Conservation (phyloP, 2,797 vertebrate genomes). For the Diceros bicornis region DNA sequence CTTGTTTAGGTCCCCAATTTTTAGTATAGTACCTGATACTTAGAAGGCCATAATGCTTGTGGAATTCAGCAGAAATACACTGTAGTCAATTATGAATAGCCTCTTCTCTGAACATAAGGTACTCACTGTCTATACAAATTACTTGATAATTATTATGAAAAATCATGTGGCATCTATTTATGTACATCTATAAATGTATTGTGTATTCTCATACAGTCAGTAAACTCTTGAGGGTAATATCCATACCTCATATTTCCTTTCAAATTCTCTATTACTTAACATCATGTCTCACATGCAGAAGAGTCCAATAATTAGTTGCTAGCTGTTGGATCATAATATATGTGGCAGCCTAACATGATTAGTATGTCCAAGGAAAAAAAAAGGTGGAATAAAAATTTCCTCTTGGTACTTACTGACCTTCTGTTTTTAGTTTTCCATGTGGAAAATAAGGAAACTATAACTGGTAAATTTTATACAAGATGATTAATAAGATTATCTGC, state of each 20-base stretch:
- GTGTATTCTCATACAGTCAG: not conserved
- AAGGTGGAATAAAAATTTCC: conserved; percentile 6
- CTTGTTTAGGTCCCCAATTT: not conserved
- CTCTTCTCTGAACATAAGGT: not conserved
- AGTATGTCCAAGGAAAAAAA: not conserved
- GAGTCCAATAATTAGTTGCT: not conserved
- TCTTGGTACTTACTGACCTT: conserved; percentile 16
- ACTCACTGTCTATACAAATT: not conserved
- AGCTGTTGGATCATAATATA: not conserved
- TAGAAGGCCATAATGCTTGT: not conserved
- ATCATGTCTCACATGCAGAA: not conserved
- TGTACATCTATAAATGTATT: not conserved
- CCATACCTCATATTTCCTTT: not conserved
- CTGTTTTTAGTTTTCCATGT: conserved; percentile 55
- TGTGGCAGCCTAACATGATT: not conserved
- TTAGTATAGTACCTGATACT: not conserved
- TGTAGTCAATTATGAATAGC: not conserved
- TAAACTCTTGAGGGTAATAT: not conserved
- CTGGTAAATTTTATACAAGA: conserved; percentile 15
- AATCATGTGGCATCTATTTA: not conserved
- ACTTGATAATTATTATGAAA: not conserved
- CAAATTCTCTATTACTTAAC: not conserved
- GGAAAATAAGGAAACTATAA: conserved; percentile 33
- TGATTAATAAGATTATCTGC: conserved; percentile 6
- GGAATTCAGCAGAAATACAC: not conserved